These are phyloP conservation scores for Thecocarcelia acutangulata DNA, from an alignment of 2,888 invertebrate species.

Conservation along the genomic window DNA sequence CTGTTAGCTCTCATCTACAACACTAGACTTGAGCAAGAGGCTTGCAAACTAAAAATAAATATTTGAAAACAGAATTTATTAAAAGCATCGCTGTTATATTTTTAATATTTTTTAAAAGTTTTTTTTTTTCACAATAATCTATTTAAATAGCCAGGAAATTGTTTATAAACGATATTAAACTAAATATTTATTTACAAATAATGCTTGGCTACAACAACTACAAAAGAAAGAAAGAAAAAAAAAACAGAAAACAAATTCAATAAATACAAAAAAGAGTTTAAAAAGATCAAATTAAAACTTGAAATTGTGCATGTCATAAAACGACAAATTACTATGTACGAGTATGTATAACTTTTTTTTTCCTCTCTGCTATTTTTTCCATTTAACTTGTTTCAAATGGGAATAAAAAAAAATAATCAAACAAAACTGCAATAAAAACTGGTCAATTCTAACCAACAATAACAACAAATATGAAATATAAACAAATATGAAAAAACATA, in stretches of 20 bases:
- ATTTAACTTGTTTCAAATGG: slow-evolving; percentile 43
- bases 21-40: too few relatives aligned
- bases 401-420: slow-evolving; percentile 21
- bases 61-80: background rate
- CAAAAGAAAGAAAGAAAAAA: background rate
- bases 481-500: slow-evolving; percentile 22
- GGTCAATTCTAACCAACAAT: slow-evolving; percentile 43
- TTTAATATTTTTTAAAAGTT: slow-evolving; percentile 12
- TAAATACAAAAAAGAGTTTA: slow-evolving; percentile 44
- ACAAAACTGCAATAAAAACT: slow-evolving; percentile 40
- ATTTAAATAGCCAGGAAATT: slow-evolving; percentile 67
- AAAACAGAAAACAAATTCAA: slow-evolving; percentile 12
- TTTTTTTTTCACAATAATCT: slow-evolving; percentile 46
- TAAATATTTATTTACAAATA: slow-evolving; percentile 66
- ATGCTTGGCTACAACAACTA: slow-evolving; percentile 25
- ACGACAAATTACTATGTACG: slow-evolving; percentile 62
- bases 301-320: slow-evolving; percentile 68
- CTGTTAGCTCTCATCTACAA: too few relatives aligned
- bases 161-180: slow-evolving; percentile 68
- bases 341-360: slow-evolving; percentile 9
- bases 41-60: background rate
- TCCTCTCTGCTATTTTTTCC: slow-evolving; percentile 38
- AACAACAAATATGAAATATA: slow-evolving; percentile 22
- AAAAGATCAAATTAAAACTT: slow-evolving; percentile 68
- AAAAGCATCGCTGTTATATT: slow-evolving; percentile 11